phyloP scores from a whole-genome alignment of 64 coral and sea anemone species.

The Pocillopora verrucosa region DNA sequence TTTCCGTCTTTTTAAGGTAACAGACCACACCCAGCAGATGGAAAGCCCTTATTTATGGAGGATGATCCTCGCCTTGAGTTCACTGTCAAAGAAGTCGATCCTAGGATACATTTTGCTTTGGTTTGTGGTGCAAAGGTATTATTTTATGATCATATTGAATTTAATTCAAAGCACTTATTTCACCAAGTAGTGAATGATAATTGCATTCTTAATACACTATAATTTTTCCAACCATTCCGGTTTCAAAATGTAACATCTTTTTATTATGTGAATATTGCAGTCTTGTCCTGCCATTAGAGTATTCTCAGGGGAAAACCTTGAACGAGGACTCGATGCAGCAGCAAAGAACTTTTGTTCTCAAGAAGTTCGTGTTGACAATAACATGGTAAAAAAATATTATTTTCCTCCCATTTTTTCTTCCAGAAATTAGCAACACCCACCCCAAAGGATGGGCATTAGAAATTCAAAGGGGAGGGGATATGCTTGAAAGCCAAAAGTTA shows the following conservation, averaged over 20 bases:
- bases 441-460: too few relatives aligned
- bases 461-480: too few relatives aligned
- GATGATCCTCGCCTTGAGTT: conserved; percentile 58
- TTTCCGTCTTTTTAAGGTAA: conserved; percentile 53
- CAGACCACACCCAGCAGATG: conserved; percentile 73
- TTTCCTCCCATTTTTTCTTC: too few relatives aligned
- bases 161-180: background rate
- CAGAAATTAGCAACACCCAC: too few relatives aligned
- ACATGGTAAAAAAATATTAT: conserved; percentile 4
- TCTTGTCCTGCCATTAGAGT: conserved; percentile 95
- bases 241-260: background rate
- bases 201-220: background rate
- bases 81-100: conserved; percentile 73
- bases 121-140: conserved; percentile 96
- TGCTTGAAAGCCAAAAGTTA: too few relatives aligned
- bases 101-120: conserved; percentile 97
- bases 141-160: too few relatives aligned
- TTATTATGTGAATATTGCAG: conserved; percentile 17
- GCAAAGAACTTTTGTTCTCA: conserved; percentile 85
- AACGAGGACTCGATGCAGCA: conserved; percentile 76
- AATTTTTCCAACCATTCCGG: background rate
- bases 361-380: conserved; percentile 51
- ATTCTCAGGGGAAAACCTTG: conserved; percentile 74
- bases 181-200: too few relatives aligned
- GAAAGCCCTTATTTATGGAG: conserved; percentile 53